A percentile compares a stretch with the other conserved stretches of the same genome.
Evolutionary conservation across 2,888 invertebrate species (phyloP).

Genomic region (Apodemia mormo): DNA sequence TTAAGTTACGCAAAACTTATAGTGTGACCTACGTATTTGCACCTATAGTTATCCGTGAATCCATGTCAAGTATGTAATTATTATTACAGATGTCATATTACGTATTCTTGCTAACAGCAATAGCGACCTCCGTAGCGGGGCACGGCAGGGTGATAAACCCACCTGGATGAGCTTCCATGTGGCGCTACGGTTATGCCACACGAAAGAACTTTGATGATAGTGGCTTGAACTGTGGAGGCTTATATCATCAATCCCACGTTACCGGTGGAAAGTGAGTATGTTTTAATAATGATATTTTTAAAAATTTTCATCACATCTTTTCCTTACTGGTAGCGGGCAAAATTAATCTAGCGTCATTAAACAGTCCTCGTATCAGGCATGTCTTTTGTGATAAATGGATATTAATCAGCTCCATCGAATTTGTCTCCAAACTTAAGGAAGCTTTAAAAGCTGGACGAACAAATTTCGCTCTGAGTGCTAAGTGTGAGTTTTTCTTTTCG

Average conservation of each 20-base stretch:
- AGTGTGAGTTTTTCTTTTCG: no score
- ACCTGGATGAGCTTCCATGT: slow-evolving; percentile 89
- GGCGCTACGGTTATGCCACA: slow-evolving; percentile 90
- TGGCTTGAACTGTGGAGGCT: slow-evolving; percentile 91
- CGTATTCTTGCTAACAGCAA: slow-evolving; percentile 40
- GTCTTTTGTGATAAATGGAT: no score
- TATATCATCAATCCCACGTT: slow-evolving; percentile 86
- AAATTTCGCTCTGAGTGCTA: no score
- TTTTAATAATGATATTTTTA: neutral
- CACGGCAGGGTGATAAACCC: slow-evolving; percentile 90
- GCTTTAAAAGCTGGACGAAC: no score
- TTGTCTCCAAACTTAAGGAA: no score
- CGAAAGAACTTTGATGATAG: slow-evolving; percentile 92
- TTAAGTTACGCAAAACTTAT: no score
- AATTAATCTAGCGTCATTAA: no score
- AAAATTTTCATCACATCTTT: neutral
- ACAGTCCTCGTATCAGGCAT: no score
- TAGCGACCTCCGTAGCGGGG: slow-evolving; percentile 57
- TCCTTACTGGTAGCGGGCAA: no score
- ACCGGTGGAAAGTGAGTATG: slow-evolving; percentile 85
- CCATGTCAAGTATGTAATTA: neutral
- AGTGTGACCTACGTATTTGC: no score
- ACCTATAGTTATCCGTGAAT: no score
- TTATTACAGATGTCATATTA: slow-evolving; percentile 51
- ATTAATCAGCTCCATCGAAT: no score